Evolutionary conservation across 1,140 invertebrate species (phyloP).

Genomic region (Nixonia krombeini): DNA sequence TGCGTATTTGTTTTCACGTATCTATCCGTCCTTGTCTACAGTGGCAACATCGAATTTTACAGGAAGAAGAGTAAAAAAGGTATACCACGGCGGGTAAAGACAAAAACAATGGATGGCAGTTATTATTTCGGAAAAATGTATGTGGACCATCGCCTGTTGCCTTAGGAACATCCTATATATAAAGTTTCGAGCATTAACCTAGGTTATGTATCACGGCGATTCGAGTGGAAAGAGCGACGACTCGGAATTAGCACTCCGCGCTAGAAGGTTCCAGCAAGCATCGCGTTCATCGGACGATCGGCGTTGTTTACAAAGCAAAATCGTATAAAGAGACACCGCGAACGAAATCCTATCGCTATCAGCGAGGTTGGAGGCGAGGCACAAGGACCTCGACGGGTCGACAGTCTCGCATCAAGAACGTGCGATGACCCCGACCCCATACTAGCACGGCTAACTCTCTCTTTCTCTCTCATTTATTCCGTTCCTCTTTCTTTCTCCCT

Average conservation of each 20-base stretch:
- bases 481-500: background rate
- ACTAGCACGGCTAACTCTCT: conserved; percentile 23
- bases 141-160: background rate
- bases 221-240: background rate
- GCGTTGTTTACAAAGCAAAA: background rate
- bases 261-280: conserved; percentile 1
- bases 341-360: background rate
- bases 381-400: conserved; percentile 65
- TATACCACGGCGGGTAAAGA: too few relatives aligned
- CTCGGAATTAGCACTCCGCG: background rate
- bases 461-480: conserved; percentile 10
- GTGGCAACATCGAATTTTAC: too few relatives aligned
- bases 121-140: background rate
- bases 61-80: too few relatives aligned
- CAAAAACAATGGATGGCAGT: too few relatives aligned
- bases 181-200: conserved; percentile 6
- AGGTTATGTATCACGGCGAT: conserved; percentile 7
- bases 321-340: background rate
- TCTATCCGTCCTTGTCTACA: too few relatives aligned
- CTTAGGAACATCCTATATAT: background rate
- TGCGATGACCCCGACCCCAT: conserved; percentile 67
- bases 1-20: too few relatives aligned
- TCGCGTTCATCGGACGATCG: background rate
- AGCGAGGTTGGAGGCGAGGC: conserved; percentile 15
- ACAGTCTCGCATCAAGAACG: conserved; percentile 67